Percentiles rank a stretch among this genome's conserved stretches.
These are phyloP conservation scores for Brachyopa scutellaris DNA, from an alignment of 2,888 invertebrate species.

Conservation along the genomic window DNA sequence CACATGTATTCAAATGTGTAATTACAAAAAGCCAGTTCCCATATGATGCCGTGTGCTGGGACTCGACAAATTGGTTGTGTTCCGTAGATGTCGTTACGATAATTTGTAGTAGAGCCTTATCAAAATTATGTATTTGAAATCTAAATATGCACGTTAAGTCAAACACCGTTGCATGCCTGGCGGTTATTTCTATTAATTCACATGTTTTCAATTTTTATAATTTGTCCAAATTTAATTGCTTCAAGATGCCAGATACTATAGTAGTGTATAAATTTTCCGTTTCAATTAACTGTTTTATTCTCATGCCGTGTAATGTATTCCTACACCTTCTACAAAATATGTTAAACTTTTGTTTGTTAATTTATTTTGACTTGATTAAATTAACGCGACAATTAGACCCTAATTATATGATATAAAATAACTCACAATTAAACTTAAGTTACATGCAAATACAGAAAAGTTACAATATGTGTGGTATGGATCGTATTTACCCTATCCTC, in stretches of 20 bases:
- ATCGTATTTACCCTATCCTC: no score
- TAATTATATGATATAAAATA: slow-evolving; percentile 1
- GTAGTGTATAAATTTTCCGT: neutral
- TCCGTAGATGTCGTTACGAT: no score
- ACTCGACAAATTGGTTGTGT: no score
- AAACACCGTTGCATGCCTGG: neutral
- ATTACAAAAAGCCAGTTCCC: neutral
- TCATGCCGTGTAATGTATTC: neutral
- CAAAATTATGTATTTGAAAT: neutral
- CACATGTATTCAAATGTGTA: neutral
- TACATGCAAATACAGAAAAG: no score
- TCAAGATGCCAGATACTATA: neutral
- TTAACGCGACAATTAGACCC: slow-evolving; percentile 1
- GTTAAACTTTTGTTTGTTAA: neutral
- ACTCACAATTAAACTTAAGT: slow-evolving; percentile 2
- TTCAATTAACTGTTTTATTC: neutral
- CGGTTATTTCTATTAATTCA: neutral
- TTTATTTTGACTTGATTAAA: neutral
- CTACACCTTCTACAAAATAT: neutral
- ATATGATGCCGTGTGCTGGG: no score
- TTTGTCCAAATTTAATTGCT: slow-evolving; percentile 35
- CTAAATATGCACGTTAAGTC: neutral
- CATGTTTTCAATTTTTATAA: slow-evolving; percentile 13
- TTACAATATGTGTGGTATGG: no score
- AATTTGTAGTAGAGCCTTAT: no score